Conservation (phyloP, 2,113 vertebrate genomes). For the Numenius arquata region DNA sequence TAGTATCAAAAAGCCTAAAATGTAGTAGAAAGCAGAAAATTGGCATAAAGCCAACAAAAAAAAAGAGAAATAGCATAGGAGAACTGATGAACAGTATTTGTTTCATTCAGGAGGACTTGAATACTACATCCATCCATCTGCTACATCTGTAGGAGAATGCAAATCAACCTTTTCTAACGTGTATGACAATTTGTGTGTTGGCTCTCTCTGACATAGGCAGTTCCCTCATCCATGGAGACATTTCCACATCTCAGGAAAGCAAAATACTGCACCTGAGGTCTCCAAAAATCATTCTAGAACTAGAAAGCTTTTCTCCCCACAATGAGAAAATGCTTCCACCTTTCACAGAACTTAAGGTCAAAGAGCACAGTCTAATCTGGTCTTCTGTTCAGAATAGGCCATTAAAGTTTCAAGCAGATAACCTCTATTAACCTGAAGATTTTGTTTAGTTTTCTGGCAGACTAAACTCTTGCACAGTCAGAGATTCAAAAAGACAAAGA, state of each 20-base stretch:
- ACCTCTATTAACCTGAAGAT: neutral
- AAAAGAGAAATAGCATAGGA: constrained; percentile 53
- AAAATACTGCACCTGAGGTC: neutral
- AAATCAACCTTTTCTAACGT: neutral
- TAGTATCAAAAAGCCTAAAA: constrained; percentile 61
- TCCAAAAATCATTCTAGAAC: neutral
- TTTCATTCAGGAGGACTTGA: constrained; percentile 47
- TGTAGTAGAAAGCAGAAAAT: constrained; percentile 58
- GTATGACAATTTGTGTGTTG: neutral
- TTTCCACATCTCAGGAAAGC: neutral
- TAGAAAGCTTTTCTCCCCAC: constrained; percentile 41
- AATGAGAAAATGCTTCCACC: neutral
- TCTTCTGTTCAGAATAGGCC: neutral
- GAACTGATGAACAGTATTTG: constrained; percentile 43
- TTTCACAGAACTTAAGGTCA: constrained; percentile 35
- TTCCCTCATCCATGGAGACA: neutral
- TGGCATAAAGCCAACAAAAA: constrained; percentile 63
- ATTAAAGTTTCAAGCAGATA: neutral
- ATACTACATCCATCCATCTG: neutral
- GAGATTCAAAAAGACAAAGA: neutral
- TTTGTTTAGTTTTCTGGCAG: neutral
- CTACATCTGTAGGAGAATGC: constrained; percentile 16
- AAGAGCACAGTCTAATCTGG: neutral
- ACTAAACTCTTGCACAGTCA: neutral
- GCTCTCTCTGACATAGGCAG: neutral